These are phyloP conservation scores for Halcyon leucocephala DNA, from an alignment of 2,797 vertebrate genomes.

Conservation along the genomic window DNA sequence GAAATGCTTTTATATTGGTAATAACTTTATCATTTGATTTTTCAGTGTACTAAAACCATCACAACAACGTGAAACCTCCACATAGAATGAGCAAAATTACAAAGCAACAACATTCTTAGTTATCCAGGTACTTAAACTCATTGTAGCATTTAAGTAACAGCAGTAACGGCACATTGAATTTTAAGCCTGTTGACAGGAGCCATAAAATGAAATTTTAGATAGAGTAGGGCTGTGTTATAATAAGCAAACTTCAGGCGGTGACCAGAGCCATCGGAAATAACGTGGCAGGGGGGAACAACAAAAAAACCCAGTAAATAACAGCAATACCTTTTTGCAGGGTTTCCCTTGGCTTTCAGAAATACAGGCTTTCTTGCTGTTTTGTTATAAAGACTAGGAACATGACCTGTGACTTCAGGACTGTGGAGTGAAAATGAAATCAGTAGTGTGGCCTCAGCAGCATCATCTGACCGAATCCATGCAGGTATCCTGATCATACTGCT, in stretches of 20 bases:
- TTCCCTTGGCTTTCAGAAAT: not conserved
- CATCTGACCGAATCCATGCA: not conserved
- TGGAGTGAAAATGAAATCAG: not conserved
- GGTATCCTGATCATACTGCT: not conserved
- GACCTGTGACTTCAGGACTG: not conserved
- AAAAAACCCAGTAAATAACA: not conserved
- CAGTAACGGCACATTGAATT: not conserved
- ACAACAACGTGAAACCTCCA: not conserved
- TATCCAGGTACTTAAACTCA: not conserved
- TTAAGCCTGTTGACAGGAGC: not conserved
- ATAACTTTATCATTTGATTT: not conserved
- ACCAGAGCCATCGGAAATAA: not conserved
- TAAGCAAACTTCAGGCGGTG: not conserved
- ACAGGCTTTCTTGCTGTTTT: not conserved
- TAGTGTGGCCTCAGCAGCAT: not conserved
- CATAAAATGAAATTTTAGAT: not conserved
- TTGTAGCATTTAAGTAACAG: not conserved
- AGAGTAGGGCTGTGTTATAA: not conserved
- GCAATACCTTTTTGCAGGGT: not conserved
- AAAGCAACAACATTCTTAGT: not conserved
- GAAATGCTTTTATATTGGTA: slow-evolving; percentile 21
- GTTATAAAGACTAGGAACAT: not conserved
- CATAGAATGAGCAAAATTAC: not conserved
- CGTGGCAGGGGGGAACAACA: rapidly evolving
- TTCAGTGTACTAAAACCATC: not conserved